These are phyloP conservation scores for Mormoops blainvillei DNA, from an alignment of 2,113 vertebrate species.

Conservation along the genomic window DNA sequence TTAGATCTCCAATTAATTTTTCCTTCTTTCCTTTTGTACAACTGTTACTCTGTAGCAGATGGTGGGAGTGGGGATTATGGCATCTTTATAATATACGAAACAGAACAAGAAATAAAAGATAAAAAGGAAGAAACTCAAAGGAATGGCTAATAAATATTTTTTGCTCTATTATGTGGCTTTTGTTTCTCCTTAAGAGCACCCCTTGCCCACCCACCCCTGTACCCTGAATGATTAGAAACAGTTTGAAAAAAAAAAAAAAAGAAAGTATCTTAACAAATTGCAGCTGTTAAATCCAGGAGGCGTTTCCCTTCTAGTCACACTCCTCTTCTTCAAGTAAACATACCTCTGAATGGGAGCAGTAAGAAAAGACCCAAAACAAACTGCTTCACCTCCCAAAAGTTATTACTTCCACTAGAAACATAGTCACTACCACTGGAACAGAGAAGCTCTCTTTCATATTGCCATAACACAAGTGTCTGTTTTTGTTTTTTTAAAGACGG, in stretches of 20 bases:
- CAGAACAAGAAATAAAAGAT: background rate
- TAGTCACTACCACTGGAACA: background rate
- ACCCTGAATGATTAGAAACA: background rate
- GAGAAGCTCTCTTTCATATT: background rate
- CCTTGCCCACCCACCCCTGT: background rate
- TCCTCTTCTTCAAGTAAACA: conserved; percentile 12
- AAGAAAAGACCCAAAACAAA: conserved; percentile 18
- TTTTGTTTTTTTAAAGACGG: background rate
- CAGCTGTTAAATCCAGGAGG: background rate
- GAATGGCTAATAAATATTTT: conserved; percentile 4
- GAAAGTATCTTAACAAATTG: conserved; percentile 22
- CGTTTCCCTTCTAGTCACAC: background rate
- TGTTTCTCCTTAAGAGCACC: background rate
- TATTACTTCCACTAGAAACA: background rate
- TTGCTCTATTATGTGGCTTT: background rate
- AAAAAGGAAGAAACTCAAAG: background rate
- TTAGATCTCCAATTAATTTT: background rate
- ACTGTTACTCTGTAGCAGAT: conserved; percentile 25
- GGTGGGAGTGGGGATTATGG: background rate
- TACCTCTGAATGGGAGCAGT: background rate
- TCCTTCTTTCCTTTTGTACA: conserved; percentile 5
- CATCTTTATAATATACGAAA: conserved; percentile 35
- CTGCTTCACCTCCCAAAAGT: background rate
- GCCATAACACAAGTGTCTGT: background rate
- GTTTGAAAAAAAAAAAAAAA: background rate